Percentiles rank a stretch among this genome's conserved stretches.
Conservation (phyloP, 1,140 invertebrate genomes). For the Leptinotarsa texana region DNA sequence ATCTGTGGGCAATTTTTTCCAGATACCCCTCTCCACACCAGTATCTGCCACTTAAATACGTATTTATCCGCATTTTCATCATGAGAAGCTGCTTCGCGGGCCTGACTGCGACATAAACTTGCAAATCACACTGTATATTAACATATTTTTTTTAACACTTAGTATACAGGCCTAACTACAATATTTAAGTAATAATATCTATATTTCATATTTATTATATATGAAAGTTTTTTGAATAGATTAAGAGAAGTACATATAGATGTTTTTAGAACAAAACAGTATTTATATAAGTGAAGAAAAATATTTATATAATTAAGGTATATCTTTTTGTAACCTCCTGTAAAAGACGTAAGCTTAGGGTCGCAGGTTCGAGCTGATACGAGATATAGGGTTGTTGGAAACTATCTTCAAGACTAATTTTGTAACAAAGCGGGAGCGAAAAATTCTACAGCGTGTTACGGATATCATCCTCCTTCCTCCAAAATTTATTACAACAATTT, state of each 20-base stretch:
- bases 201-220: slow-evolving; percentile 54
- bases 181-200: slow-evolving; percentile 55
- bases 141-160: slow-evolving; percentile 56
- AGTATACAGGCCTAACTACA: slow-evolving; percentile 58
- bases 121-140: slow-evolving; percentile 56
- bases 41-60: neutral
- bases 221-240: slow-evolving; percentile 51
- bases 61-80: slow-evolving; percentile 34
- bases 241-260: slow-evolving; percentile 49
- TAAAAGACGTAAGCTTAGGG: slow-evolving; percentile 53
- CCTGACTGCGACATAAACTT: slow-evolving; percentile 46
- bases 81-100: slow-evolving; percentile 30
- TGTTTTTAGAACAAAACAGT: slow-evolving; percentile 53
- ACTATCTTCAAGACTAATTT: too few relatives aligned
- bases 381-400: slow-evolving; percentile 35
- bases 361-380: slow-evolving; percentile 52
- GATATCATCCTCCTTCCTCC: too few relatives aligned
- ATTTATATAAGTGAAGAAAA: slow-evolving; percentile 51
- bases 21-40: neutral
- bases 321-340: slow-evolving; percentile 56
- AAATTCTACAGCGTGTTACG: too few relatives aligned
- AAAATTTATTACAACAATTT: too few relatives aligned
- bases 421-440: too few relatives aligned
- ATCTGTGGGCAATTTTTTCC: slow-evolving; percentile 5
- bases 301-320: slow-evolving; percentile 53